Evolutionary conservation across 2,797 vertebrate genomes (phyloP).

Genomic region (Squalus acanthias): DNA sequence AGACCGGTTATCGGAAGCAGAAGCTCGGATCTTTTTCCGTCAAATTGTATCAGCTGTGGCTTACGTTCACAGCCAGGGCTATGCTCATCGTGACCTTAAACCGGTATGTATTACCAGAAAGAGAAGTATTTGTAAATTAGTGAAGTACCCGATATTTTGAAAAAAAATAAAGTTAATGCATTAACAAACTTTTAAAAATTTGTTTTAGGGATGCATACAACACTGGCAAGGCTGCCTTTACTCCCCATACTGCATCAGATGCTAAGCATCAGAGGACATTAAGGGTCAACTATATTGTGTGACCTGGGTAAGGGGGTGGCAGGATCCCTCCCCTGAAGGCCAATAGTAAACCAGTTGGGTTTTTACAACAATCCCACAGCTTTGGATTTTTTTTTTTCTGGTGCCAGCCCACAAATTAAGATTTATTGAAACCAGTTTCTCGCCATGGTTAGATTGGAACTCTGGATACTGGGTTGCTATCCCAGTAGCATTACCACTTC

Average conservation of each 20-base stretch:
- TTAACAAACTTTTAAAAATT: not conserved
- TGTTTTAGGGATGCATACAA: not conserved
- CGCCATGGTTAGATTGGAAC: not conserved
- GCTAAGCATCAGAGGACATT: not conserved
- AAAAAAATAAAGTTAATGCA: not conserved
- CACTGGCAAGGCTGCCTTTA: not conserved
- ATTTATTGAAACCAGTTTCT: not conserved
- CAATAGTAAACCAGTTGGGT: not conserved
- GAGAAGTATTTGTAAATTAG: not conserved
- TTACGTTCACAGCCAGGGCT: constrained; percentile 86
- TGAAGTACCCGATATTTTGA: not conserved
- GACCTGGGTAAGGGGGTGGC: too few species aligned
- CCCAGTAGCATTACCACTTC: not conserved
- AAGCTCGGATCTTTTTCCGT: constrained; percentile 81
- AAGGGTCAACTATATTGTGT: not conserved
- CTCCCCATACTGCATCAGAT: not conserved
- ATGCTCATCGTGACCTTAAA: constrained; percentile 90
- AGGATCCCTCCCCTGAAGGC: not conserved
- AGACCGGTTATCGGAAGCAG: constrained; percentile 81
- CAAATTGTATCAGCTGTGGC: constrained; percentile 89
- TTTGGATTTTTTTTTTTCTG: not conserved
- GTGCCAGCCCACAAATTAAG: not conserved
- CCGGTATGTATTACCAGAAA: constrained; percentile 64
- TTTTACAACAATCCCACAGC: not conserved
- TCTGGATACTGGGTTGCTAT: not conserved